Percentiles rank a stretch among this genome's conserved stretches.
Conservation (phyloP, 2,797 vertebrate genomes). For the Melanitta fusca region DNA sequence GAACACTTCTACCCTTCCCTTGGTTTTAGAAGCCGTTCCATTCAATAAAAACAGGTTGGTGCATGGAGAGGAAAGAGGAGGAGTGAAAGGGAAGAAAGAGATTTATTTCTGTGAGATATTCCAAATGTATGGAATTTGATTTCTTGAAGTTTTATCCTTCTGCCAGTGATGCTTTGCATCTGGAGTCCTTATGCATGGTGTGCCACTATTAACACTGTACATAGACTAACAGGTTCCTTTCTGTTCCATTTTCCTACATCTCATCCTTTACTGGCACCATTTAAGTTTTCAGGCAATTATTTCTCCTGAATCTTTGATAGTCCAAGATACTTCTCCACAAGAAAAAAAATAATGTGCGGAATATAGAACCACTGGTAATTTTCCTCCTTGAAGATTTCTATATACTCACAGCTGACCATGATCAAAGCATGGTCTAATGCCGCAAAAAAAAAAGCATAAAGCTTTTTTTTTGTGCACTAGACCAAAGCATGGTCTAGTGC, state of each 20-base stretch:
- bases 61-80: accelerated
- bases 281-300: not conserved
- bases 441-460: too few species aligned
- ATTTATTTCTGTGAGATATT: not conserved
- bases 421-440: not conserved
- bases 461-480: too few species aligned
- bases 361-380: not conserved
- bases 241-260: not conserved
- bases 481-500: not conserved
- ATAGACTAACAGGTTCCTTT: not conserved
- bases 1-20: not conserved
- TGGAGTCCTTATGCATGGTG: not conserved
- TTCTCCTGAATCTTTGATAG: not conserved
- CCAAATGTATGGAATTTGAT: accelerated
- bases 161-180: not conserved
- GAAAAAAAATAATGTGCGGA: not conserved
- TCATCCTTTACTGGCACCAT: not conserved
- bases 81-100: not conserved
- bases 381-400: accelerated
- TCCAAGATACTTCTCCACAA: not conserved
- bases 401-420: not conserved
- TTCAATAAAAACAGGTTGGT: not conserved
- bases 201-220: not conserved
- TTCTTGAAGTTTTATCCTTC: not conserved
- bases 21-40: not conserved